Base-by-base conservation (phyloP, 2,888 invertebrate species). In the Acanthococcus lagerstroemiae region DNA sequence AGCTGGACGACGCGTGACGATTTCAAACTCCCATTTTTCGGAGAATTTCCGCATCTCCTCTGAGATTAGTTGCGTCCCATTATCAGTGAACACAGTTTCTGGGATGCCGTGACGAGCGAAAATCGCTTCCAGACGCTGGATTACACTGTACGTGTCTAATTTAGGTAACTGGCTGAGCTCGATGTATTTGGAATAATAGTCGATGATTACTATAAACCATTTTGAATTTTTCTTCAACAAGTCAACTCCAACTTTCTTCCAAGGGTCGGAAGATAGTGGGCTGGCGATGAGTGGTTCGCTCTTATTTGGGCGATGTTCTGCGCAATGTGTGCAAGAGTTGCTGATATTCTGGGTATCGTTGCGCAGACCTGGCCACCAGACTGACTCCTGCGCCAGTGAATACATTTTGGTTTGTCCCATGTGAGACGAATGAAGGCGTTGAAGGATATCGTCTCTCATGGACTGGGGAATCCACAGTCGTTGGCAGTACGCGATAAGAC, bases 301-400 rank as follows among this genome's bases (percentile, higher is more conserved):
- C n/a, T 37, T 44, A n/a, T 65, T 55, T 12, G 55, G 17, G 22
- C 19, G 12, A 26, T 22, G 9, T 24, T 45, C 15, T 9, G 37
- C 37, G 37, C 37, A 55, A 22, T 44, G 45, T 12, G 4, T n/a
- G 37, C 55, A 55, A 15, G 45, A 9, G 12, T 45, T 25, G 19
- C 26, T 54, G 25, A 24, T 65, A 24, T 54, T 55, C 9, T 65
- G 24, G 21, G 25, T 55, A 2, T 26, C 65, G n/a, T 25, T 30
- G 55, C 55, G 44, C 17, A 55, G 25, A 24, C 25, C 55, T 25
- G 37, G 55, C 61, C 61, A 67, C 37, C 52, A 67, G 5, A 54
- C 54, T 63, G 50, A 7, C 21, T n/a, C 2, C 12, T 17, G 27
- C 12, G 61, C 54, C 52, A 37, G 60, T 7, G 37, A n/a, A 21